Percentiles rank a stretch among this genome's conserved stretches.
Evolutionary conservation across 2,888 invertebrate genomes (phyloP).

Genomic region (Cerastis rubricosa): DNA sequence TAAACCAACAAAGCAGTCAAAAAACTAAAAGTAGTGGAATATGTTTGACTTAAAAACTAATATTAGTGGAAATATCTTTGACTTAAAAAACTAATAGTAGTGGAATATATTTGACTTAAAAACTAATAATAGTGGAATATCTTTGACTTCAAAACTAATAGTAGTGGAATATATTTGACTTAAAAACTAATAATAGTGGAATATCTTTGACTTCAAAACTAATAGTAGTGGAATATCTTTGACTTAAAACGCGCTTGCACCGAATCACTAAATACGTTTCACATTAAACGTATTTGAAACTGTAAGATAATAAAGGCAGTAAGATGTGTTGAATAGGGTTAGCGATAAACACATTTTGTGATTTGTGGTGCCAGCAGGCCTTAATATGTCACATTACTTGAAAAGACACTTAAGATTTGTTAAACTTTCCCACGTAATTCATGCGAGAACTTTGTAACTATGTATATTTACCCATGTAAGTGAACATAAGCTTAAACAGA

Average conservation of each 20-base stretch:
- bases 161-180: too few relatives aligned
- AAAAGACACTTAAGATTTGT: constrained; percentile 3
- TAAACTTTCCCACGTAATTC: background rate
- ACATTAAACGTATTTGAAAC: background rate
- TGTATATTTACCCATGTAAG: background rate
- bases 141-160: too few relatives aligned
- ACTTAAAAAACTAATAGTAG: too few relatives aligned
- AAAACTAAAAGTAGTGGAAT: too few relatives aligned
- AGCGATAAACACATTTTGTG: background rate
- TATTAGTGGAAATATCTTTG: too few relatives aligned
- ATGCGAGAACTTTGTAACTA: background rate
- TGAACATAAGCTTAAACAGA: constrained; percentile 19
- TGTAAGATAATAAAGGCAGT: background rate
- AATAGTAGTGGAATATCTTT: too few relatives aligned
- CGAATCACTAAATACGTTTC: background rate
- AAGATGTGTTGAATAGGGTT: background rate
- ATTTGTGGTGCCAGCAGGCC: background rate
- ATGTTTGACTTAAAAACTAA: too few relatives aligned
- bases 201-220: too few relatives aligned
- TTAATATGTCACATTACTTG: background rate
- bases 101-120: too few relatives aligned
- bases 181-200: too few relatives aligned
- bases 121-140: too few relatives aligned
- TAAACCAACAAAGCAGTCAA: too few relatives aligned
- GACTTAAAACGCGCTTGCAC: background rate